Base-by-base conservation (phyloP, 2,888 invertebrate species). In the Epiblema foenella region DNA sequence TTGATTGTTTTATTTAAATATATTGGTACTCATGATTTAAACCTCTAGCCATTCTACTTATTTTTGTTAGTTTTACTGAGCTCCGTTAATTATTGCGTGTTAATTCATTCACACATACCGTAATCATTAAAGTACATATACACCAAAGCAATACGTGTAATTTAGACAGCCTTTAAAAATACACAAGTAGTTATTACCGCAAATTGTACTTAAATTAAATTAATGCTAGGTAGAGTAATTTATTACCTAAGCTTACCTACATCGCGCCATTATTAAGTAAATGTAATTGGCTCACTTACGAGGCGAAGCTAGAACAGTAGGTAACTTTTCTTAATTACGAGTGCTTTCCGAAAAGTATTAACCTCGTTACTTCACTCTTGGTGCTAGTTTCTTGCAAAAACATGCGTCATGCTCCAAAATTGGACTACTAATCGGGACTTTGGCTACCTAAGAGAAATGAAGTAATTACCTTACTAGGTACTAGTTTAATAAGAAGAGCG, bases 1-100 rank as follows among this genome's bases (percentile, higher is more conserved):
- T 84, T 80, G 9, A 37, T 62, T 59, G 71, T 84, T 82, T 84
- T n/a, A 78, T 79, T 81, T 73, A 7, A 1, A 11, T 51, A 17
- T 10, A n/a, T 18, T 8, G 7, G 12, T 42, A 15, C 4, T 15
- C 5, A 15, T 42, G 15, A 15, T 42, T 15, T 4, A 39, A 4
- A 15, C 4, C n/a, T n/a, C n/a, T n/a, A n/a, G n/a, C n/a, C n/a
- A 39, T n/a, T 2, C 39, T 39, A 11, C 12, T 12, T 39, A 39
- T 39, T 39, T 39, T 12, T 39, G 15, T 42, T 5, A 15, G 42
- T 42, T 42, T 15, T 7, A 46, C 15, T n/a, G 5, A 46, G 15
- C 7, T 46, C 12, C n/a, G 46, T n/a, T 46, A 12, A 42, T 39
- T 12, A 39, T n/a, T n/a, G n/a, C n/a, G n/a, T n/a, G n/a, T 15